These are phyloP conservation scores for Autographa gamma DNA, from an alignment of 2,888 invertebrate species.

Conservation along the genomic window DNA sequence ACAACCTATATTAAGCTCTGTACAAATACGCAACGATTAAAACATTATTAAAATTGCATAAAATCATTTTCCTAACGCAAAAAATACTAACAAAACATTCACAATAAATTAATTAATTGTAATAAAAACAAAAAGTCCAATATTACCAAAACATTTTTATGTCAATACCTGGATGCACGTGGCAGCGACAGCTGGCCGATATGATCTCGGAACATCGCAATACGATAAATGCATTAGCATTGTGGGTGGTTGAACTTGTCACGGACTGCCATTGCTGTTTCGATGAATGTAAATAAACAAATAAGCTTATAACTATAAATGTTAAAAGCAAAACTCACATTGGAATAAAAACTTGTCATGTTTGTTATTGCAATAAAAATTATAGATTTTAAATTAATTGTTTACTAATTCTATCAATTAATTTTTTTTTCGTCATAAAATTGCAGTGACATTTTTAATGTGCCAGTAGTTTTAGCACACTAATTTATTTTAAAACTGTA, in stretches of 20 bases:
- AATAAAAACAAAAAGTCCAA: constrained; percentile 37
- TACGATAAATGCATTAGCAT: constrained; percentile 56
- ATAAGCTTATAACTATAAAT: not conserved
- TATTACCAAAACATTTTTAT: constrained; percentile 24
- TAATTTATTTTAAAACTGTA: no score
- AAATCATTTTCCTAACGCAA: no score
- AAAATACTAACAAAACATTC: not conserved
- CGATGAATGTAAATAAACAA: constrained; percentile 32
- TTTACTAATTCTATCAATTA: no score
- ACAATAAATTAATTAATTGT: not conserved
- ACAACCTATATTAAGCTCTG: no score
- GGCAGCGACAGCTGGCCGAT: constrained; percentile 78
- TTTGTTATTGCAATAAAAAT: no score
- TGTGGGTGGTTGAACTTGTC: constrained; percentile 55
- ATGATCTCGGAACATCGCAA: constrained; percentile 68
- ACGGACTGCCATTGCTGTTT: constrained; percentile 41
- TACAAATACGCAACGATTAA: not conserved
- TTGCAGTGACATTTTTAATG: no score
- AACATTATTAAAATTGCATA: not conserved
- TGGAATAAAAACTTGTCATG: not conserved
- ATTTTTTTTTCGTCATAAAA: no score
- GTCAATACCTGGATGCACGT: constrained; percentile 63
- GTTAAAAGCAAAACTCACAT: constrained; percentile 4
- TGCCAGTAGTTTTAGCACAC: no score
- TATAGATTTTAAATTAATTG: no score